Conservation (phyloP, 1,140 invertebrate genomes). For the Archegozetes longisetosus region DNA sequence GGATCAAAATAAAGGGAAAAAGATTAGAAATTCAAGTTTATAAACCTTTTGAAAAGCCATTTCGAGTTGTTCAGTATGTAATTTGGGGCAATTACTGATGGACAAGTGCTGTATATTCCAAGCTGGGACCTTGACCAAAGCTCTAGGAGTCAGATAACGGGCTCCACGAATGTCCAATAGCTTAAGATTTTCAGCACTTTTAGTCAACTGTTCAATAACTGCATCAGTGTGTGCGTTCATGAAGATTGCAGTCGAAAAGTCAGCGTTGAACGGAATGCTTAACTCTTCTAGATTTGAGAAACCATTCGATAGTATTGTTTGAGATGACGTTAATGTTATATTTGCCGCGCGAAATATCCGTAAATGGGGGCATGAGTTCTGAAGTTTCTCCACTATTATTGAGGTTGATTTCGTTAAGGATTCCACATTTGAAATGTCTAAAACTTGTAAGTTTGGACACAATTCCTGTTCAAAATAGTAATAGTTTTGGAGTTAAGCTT, state of each 20-base stretch:
- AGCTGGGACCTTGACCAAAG: slow-evolving; percentile 11
- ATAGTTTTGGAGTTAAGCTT: too few species aligned
- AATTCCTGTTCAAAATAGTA: slow-evolving; percentile 38
- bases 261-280: slow-evolving; percentile 10
- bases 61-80: slow-evolving; percentile 3
- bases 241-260: not conserved
- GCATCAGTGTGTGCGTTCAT: slow-evolving; percentile 5
- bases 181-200: slow-evolving; percentile 14
- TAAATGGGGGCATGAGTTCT: slow-evolving; percentile 8
- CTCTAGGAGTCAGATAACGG: not conserved
- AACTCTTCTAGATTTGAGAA: slow-evolving; percentile 13
- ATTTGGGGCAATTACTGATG: slow-evolving; percentile 12
- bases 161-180: slow-evolving; percentile 16
- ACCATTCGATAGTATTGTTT: not conserved
- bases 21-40: not conserved
- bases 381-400: slow-evolving; percentile 10
- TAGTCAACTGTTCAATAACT: slow-evolving; percentile 10
- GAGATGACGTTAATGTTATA: not conserved
- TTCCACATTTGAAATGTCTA: slow-evolving; percentile 13
- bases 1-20: not conserved
- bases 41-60: slow-evolving; percentile 12
- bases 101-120: slow-evolving; percentile 16
- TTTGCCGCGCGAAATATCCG: slow-evolving; percentile 12
- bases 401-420: not conserved
- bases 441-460: slow-evolving; percentile 10